Conservation (phyloP, 2,113 vertebrate species). For the Haemorhous mexicanus region DNA sequence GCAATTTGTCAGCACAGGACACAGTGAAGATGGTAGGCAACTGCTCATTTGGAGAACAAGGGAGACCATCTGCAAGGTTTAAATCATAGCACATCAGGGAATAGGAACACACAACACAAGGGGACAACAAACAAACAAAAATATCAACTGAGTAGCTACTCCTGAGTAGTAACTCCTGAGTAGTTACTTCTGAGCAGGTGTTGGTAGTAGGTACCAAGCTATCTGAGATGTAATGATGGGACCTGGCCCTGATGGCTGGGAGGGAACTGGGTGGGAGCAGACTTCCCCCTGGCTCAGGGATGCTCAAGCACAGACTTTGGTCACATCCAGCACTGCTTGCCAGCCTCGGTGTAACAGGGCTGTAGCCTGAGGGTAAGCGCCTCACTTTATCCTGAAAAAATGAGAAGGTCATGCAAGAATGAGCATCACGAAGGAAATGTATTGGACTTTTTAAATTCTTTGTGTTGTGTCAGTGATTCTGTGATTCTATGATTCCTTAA, state of each 20-base stretch:
- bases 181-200: not conserved
- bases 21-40: not conserved
- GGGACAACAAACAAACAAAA: not conserved
- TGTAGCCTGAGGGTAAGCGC: fast-evolving
- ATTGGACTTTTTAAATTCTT: not conserved
- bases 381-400: not conserved
- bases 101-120: not conserved
- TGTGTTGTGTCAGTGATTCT: not conserved
- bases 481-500: not conserved
- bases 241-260: not conserved
- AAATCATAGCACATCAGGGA: not conserved
- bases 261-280: not conserved
- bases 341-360: not conserved
- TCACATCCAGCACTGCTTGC: no score
- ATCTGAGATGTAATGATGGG: fast-evolving
- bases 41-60: not conserved
- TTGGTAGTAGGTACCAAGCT: not conserved
- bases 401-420: not conserved
- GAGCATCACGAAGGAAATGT: not conserved
- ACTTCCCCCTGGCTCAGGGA: not conserved
- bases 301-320: not conserved
- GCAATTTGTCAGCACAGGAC: not conserved
- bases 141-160: not conserved
- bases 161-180: not conserved
- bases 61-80: not conserved